A percentile compares a stretch with the other conserved stretches of the same genome.
Conservation (phyloP, 2,888 invertebrate species). For the Lacanobia oleracea region DNA sequence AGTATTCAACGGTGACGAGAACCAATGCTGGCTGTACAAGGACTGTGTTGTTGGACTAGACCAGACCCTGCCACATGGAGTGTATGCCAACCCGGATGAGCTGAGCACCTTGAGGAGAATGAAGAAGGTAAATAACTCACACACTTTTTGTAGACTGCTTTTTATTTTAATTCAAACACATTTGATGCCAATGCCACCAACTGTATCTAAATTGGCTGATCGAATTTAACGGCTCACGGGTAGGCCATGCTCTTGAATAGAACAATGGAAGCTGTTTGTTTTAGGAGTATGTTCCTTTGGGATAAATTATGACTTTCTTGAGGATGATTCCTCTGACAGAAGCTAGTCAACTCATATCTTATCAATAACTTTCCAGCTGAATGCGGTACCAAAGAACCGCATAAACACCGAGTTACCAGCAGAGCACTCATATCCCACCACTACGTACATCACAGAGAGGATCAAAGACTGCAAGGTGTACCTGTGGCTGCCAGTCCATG, state of each 20-base stretch:
- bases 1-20: constrained; percentile 69
- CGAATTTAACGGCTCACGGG: too few species aligned
- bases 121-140: constrained; percentile 70
- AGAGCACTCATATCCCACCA: constrained; percentile 72
- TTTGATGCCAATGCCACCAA: too few species aligned
- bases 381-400: constrained; percentile 73
- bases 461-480: constrained; percentile 66
- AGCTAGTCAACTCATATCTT: background rate
- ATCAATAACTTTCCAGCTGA: constrained; percentile 67
- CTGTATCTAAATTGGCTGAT: too few species aligned
- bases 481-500: constrained; percentile 83
- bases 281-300: too few species aligned
- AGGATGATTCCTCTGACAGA: too few species aligned
- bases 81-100: constrained; percentile 83
- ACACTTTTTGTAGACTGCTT: too few species aligned
- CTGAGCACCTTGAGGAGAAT: constrained; percentile 74
- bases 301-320: too few species aligned
- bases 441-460: constrained; percentile 74
- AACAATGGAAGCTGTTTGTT: too few species aligned
- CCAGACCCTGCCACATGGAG: constrained; percentile 80
- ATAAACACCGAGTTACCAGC: constrained; percentile 81
- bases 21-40: constrained; percentile 66
- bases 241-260: too few species aligned
- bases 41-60: constrained; percentile 79
- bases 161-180: too few species aligned